Conservation (phyloP, 2,888 invertebrate species). For the Phortica okadai region DNA sequence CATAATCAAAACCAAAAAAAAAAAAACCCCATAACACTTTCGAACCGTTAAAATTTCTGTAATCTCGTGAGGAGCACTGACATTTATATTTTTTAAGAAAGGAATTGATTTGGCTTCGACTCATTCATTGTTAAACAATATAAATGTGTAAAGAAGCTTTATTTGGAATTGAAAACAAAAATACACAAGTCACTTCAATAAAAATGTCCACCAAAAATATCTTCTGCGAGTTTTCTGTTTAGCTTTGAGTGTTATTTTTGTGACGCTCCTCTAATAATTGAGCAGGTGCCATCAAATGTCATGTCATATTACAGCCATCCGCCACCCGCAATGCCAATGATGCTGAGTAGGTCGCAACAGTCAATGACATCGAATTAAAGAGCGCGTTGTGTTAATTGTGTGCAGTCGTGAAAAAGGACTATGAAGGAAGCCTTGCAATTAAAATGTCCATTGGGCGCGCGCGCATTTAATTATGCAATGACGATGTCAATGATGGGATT, state of each 20-base stretch:
- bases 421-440: neutral
- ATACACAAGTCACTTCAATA: neutral
- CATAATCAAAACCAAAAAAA: neutral
- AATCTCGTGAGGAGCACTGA: neutral
- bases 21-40: neutral
- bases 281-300: neutral
- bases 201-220: neutral
- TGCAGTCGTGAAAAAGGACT: neutral
- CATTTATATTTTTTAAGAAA: constrained; percentile 21
- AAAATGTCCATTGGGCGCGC: neutral
- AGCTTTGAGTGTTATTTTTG: too few relatives aligned
- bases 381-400: neutral
- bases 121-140: constrained; percentile 10
- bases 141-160: constrained; percentile 13
- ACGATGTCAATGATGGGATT: neutral
- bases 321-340: neutral
- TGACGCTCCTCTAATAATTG: neutral
- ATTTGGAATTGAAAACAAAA: neutral
- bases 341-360: neutral
- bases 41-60: neutral
- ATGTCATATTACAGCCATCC: neutral
- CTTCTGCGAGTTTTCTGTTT: too few relatives aligned
- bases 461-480: neutral
- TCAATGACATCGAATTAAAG: neutral
- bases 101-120: neutral